These are phyloP conservation scores for Xestia ashworthii DNA, from an alignment of 2,888 invertebrate species.

Conservation along the genomic window DNA sequence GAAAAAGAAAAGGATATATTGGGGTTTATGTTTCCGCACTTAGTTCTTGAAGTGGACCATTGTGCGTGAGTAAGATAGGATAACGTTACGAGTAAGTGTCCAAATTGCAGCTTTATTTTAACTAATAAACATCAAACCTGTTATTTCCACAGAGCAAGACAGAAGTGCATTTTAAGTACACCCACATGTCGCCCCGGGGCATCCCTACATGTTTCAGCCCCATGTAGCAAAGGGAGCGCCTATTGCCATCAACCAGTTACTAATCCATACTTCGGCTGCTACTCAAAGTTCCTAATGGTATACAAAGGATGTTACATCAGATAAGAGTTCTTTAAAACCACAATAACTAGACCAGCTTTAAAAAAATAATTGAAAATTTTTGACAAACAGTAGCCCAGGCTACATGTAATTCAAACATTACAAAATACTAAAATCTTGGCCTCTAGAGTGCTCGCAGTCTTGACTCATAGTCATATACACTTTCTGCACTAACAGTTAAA, in stretches of 20 bases:
- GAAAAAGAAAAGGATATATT: no score
- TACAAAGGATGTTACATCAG: not conserved
- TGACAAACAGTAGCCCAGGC: not conserved
- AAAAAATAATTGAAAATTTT: not conserved
- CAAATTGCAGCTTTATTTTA: not conserved
- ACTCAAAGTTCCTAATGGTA: not conserved
- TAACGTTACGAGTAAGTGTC: not conserved
- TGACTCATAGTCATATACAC: conserved; percentile 13
- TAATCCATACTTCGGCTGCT: not conserved
- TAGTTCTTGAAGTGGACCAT: no score
- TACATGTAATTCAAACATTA: not conserved
- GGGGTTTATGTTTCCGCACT: no score
- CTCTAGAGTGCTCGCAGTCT: not conserved
- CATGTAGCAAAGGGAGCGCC: not conserved
- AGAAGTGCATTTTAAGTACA: not conserved
- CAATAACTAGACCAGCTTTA: no score
- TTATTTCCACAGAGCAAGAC: no score
- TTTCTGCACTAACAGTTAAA: conserved; percentile 34
- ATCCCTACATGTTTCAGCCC: not conserved
- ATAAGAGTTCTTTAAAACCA: not conserved
- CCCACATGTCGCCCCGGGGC: not conserved
- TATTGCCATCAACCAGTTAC: not conserved
- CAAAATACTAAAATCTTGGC: not conserved
- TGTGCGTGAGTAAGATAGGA: no score
- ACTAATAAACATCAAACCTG: not conserved